Evolutionary conservation across 2,888 invertebrate species (phyloP), one percentile per base, ranked within the genome.

Genomic region (Clostera curtula): DNA sequence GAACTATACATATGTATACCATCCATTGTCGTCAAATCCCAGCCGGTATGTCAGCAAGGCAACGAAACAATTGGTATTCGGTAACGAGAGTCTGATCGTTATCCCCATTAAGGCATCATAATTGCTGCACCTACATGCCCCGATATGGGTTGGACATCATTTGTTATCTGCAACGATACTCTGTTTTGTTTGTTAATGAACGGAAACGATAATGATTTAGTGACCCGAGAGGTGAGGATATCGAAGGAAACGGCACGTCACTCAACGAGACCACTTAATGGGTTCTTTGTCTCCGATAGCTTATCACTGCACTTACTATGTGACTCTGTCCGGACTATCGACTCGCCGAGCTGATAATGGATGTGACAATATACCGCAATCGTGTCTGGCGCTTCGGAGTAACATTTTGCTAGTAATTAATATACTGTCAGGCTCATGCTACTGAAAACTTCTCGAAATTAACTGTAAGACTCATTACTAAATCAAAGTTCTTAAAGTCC

Each of bases 221-320:
- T 76, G 77, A 75, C 76, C 80, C 66, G 40, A 62, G 69, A 73
- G 71, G 72, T 76, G 76, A 75, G 71, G 68, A 74, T 79, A 77
- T 77, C 79, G 70, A 72, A 82, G 80, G 80, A 80, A 80, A 74
- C 69, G 80, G 74, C 79, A 69, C 73, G 70, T 82, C 79, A 73
- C 63, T 67, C 67, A 54, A 46, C 57, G 61, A 68, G 59, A 65
- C 59, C 53, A 65, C 62, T 71, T 79, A 77, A 80, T 82, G 76
- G 72, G 80, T 73, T 79, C 82, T 80, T 82, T 82, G 82, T 82
- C 77, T 74, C 58, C 56, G 73, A 74, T 75, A 79, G 58, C 63
- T 75, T 82, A 82, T 82, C 80, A 66, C 48, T 51, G 56, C 52
- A 55, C 47, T 57, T 53, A 57, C 53, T 54, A 45, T 56, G 58